A percentile compares a stretch with the other conserved stretches of the same genome.
Evolutionary conservation across 2,797 vertebrate genomes (phyloP).

Genomic region (Paratrypauchen microcephalus): DNA sequence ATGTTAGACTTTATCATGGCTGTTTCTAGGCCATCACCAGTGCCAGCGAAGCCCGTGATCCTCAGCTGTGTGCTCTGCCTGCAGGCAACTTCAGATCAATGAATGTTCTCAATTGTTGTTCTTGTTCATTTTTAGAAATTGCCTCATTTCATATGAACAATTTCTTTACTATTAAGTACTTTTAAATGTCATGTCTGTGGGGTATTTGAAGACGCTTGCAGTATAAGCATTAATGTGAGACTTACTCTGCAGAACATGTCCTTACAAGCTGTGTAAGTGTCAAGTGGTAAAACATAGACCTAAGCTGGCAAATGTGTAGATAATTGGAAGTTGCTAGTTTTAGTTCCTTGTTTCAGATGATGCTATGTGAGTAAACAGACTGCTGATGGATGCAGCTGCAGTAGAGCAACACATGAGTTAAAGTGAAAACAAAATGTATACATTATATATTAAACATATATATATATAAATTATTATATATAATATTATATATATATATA

Average conservation of each 20-base stretch:
- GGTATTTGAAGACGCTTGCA: constrained; percentile 13
- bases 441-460: too few species aligned
- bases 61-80: constrained; percentile 67
- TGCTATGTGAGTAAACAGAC: background rate
- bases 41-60: constrained; percentile 68
- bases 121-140: constrained; percentile 63
- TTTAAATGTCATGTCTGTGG: constrained; percentile 33
- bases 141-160: constrained; percentile 54
- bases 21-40: constrained; percentile 63
- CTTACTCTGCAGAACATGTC: constrained; percentile 6
- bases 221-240: constrained; percentile 1
- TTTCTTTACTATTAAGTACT: constrained; percentile 56
- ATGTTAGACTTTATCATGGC: constrained; percentile 51
- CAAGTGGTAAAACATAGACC: constrained; percentile 19
- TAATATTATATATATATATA: background rate
- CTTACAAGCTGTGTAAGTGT: constrained; percentile 1
- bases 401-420: background rate
- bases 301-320: constrained; percentile 23
- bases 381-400: background rate
- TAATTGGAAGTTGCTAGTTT: constrained; percentile 46
- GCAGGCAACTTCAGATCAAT: constrained; percentile 62
- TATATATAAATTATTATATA: background rate
- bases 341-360: constrained; percentile 1
- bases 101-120: constrained; percentile 49
- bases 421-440: background rate